Conservation (phyloP, 2,797 vertebrate genomes). For the Acestrorhynchus altus region DNA sequence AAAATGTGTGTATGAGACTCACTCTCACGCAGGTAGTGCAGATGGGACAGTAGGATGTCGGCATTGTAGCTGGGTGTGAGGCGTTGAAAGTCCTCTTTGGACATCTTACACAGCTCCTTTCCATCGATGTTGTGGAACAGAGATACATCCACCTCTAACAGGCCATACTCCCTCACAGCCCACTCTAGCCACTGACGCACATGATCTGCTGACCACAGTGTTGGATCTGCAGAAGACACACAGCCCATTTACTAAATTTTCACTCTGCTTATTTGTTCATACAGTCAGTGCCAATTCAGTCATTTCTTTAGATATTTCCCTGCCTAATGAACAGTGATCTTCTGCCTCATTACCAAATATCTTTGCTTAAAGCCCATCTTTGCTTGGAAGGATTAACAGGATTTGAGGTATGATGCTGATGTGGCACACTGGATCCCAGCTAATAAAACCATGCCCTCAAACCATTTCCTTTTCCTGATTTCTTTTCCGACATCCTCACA, state of each 20-base stretch:
- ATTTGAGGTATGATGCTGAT: too few species aligned
- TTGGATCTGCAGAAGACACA: constrained; percentile 77
- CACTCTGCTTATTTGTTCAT: background rate
- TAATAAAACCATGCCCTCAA: too few species aligned
- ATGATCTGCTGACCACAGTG: constrained; percentile 85
- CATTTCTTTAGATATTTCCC: too few species aligned
- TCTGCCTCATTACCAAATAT: too few species aligned
- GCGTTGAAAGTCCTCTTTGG: constrained; percentile 87
- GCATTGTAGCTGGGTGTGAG: constrained; percentile 88
- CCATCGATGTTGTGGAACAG: constrained; percentile 87
- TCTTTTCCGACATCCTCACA: too few species aligned
- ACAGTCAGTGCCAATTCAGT: background rate
- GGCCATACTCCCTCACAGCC: constrained; percentile 87
- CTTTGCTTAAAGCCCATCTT: too few species aligned
- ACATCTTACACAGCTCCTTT: constrained; percentile 90
- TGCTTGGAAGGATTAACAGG: too few species aligned
- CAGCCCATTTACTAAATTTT: background rate
- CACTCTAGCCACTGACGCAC: constrained; percentile 91
- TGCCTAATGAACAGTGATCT: too few species aligned
- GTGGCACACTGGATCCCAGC: too few species aligned
- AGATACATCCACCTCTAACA: constrained; percentile 83
- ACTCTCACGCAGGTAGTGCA: constrained; percentile 95
- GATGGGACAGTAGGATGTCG: constrained; percentile 88
- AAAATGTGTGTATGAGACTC: constrained; percentile 64
- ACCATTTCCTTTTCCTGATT: too few species aligned